A percentile compares a stretch with the other conserved stretches of the same genome.
Evolutionary conservation across 2,888 invertebrate genomes (phyloP).

Genomic region (Caenorhabditis drosophilae): DNA sequence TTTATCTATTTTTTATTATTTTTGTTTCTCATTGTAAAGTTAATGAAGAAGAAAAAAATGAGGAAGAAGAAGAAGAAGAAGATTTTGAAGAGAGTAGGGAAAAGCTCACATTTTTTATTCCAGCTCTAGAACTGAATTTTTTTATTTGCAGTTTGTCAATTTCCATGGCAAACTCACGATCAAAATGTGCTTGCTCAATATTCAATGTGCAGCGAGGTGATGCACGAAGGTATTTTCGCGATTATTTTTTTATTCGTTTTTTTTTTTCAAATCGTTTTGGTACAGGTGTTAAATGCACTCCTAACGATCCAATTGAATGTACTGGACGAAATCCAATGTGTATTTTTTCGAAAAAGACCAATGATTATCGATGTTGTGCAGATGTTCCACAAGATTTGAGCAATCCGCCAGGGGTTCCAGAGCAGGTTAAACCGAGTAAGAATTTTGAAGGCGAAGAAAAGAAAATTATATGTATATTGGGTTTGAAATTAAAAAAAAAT

Average conservation of each 20-base stretch:
- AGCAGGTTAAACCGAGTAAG: constrained; percentile 58
- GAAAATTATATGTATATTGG: constrained; percentile 3
- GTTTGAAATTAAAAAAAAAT: too few species aligned
- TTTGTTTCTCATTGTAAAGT: constrained; percentile 10
- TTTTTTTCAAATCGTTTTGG: background rate
- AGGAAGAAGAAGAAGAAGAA: constrained; percentile 9
- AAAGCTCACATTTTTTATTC: constrained; percentile 10
- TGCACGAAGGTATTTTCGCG: constrained; percentile 39
- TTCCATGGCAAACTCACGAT: constrained; percentile 62
- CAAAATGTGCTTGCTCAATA: constrained; percentile 57
- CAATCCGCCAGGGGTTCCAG: constrained; percentile 56
- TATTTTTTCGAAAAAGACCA: constrained; percentile 48
- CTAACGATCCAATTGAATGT: constrained; percentile 59
- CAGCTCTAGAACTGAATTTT: background rate
- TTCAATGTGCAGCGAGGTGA: constrained; percentile 52
- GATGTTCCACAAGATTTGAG: constrained; percentile 54
- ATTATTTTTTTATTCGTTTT: background rate
- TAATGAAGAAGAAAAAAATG: constrained; percentile 11
- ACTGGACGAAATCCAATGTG: constrained; percentile 59
- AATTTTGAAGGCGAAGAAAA: background rate
- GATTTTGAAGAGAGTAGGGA: constrained; percentile 50
- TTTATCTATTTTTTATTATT: constrained; percentile 6
- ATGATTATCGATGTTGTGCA: constrained; percentile 55
- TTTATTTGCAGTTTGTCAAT: constrained; percentile 51
- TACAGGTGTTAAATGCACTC: constrained; percentile 52